Percentiles rank a stretch among this genome's conserved stretches.
Evolutionary conservation across 2,797 vertebrate species (phyloP).

Genomic region (Sebastes hopkinsi): DNA sequence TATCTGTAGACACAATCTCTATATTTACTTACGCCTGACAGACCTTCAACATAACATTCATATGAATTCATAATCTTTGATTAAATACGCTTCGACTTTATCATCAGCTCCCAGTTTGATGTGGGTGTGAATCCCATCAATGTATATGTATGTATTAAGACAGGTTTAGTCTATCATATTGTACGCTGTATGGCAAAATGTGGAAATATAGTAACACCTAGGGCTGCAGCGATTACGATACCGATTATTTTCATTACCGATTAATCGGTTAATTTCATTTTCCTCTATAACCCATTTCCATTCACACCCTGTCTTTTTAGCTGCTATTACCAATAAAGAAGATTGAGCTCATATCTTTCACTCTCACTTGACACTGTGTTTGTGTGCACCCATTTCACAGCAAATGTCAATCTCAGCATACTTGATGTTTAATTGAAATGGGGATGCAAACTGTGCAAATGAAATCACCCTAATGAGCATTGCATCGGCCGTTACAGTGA

Average conservation of each 20-base stretch:
- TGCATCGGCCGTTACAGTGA: not conserved
- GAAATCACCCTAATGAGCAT: not conserved
- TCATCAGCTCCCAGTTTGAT: not conserved
- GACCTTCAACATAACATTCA: not conserved
- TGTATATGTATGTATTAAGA: not conserved
- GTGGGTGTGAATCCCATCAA: not conserved
- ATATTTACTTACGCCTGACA: not conserved
- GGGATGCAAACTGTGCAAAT: slow-evolving; percentile 2
- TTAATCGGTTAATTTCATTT: not conserved
- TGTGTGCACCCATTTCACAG: not conserved
- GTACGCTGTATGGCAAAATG: not conserved
- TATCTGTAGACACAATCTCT: not conserved
- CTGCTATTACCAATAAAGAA: not conserved
- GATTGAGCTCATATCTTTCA: not conserved
- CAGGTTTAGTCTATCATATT: not conserved
- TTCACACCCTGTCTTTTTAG: not conserved
- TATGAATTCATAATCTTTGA: not conserved
- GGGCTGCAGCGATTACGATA: too few species aligned
- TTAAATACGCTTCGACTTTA: not conserved
- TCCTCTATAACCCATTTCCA: not conserved
- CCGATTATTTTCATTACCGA: too few species aligned
- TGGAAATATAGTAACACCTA: not conserved
- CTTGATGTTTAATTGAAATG: not conserved
- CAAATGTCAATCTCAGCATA: not conserved
- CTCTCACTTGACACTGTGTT: not conserved